phyloP scores from a whole-genome alignment of 2,888 invertebrate species.

The Sclerodermus sp. region DNA sequence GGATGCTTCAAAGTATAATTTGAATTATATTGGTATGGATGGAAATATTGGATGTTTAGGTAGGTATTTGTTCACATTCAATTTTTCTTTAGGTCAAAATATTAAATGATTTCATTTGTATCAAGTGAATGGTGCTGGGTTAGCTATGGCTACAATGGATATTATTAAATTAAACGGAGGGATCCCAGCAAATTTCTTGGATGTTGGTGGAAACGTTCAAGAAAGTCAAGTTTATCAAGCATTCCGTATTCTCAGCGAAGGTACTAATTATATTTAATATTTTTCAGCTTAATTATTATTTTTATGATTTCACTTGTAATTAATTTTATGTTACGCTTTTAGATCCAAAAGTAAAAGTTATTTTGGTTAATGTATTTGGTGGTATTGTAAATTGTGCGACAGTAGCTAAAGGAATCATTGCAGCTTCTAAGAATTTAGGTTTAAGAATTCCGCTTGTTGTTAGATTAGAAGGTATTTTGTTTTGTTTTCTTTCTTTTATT shows the following conservation, averaged over 20 bases:
- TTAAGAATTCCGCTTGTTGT: slow-evolving; percentile 89
- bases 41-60: slow-evolving; percentile 93
- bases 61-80: slow-evolving; percentile 32
- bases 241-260: slow-evolving; percentile 82
- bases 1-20: slow-evolving; percentile 85
- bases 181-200: slow-evolving; percentile 96
- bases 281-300: slow-evolving; percentile 3
- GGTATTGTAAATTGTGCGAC: slow-evolving; percentile 98
- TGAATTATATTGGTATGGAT: slow-evolving; percentile 96
- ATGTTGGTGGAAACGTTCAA: slow-evolving; percentile 94
- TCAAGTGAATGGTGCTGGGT: slow-evolving; percentile 95
- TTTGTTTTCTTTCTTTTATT: background rate
- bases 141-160: slow-evolving; percentile 99
- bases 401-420: slow-evolving; percentile 93
- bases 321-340: slow-evolving; percentile 29
- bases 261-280: slow-evolving; percentile 41
- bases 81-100: background rate
- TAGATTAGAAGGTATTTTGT: slow-evolving; percentile 79
- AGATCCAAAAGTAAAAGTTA: slow-evolving; percentile 88
- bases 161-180: slow-evolving; percentile 96
- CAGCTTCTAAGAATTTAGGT: slow-evolving; percentile 79
- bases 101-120: slow-evolving; percentile 4
- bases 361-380: slow-evolving; percentile 98
- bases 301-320: background rate
- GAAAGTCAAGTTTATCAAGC: slow-evolving; percentile 93